Conservation (phyloP, 2,888 invertebrate genomes). For the Gerosis bhagava region DNA sequence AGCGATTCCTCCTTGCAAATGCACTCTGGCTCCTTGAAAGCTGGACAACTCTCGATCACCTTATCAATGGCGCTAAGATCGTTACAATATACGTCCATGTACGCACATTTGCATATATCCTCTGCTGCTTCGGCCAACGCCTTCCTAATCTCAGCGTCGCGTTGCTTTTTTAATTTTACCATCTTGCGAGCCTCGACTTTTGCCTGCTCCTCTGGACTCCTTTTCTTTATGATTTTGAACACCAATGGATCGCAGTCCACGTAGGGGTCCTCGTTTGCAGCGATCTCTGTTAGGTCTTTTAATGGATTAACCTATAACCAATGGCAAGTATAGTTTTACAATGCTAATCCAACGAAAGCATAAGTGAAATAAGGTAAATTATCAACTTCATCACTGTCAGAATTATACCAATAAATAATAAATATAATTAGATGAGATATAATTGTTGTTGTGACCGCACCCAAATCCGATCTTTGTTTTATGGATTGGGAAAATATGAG, state of each 20-base stretch:
- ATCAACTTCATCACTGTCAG: no score
- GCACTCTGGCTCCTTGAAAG: conserved; percentile 71
- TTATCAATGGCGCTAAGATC: conserved; percentile 69
- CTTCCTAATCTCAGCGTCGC: conserved; percentile 76
- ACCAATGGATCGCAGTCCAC: conserved; percentile 86
- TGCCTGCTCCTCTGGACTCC: conserved; percentile 76
- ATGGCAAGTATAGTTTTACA: no score
- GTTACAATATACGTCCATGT: conserved; percentile 76
- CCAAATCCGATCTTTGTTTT: no score
- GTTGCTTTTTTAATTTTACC: conserved; percentile 78
- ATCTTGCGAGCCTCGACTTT: conserved; percentile 79
- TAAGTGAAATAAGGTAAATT: no score
- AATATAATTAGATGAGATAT: no score
- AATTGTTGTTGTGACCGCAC: no score
- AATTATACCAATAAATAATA: no score
- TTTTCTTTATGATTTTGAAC: conserved; percentile 85
- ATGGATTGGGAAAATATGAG: no score
- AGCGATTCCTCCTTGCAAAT: conserved; percentile 64
- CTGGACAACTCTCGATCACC: conserved; percentile 69
- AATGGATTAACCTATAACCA: conserved; percentile 82
- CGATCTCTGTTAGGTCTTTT: conserved; percentile 82
- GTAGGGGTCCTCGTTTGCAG: conserved; percentile 85
- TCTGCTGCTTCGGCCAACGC: conserved; percentile 70
- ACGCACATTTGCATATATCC: conserved; percentile 75
- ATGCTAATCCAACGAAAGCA: no score